Evolutionary conservation across 2,888 invertebrate species (phyloP).

Genomic region (Corythucha ciliata): DNA sequence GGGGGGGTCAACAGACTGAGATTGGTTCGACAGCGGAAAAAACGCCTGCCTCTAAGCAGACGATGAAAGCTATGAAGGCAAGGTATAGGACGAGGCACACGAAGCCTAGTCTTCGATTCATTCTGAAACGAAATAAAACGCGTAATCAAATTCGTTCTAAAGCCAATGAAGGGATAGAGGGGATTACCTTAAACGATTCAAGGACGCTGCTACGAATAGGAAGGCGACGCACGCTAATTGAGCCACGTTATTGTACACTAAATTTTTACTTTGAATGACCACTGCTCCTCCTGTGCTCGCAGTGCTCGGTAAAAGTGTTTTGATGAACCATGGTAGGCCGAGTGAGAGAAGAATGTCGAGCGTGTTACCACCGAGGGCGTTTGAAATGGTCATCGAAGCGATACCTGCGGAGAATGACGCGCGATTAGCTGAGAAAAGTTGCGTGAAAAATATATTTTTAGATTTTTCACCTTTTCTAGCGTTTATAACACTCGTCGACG

Average conservation of each 20-base stretch:
- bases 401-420: constrained; percentile 58
- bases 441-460: constrained; percentile 15
- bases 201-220: constrained; percentile 56
- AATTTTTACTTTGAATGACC: constrained; percentile 63
- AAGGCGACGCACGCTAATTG: constrained; percentile 62
- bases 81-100: constrained; percentile 57
- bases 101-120: constrained; percentile 60
- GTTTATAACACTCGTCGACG: constrained; percentile 73
- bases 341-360: constrained; percentile 73
- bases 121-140: constrained; percentile 50
- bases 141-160: background rate
- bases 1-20: no score
- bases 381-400: constrained; percentile 78
- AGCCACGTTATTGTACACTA: constrained; percentile 72
- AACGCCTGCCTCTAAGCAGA: constrained; percentile 63
- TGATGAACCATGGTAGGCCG: constrained; percentile 77
- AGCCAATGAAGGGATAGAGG: background rate
- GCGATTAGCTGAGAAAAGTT: background rate
- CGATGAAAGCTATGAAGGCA: constrained; percentile 63
- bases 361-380: constrained; percentile 76
- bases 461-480: constrained; percentile 61
- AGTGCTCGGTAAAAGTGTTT: constrained; percentile 49
- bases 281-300: constrained; percentile 45
- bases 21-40: no score
- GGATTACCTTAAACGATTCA: constrained; percentile 46